phyloP scores from a whole-genome alignment of 2,888 invertebrate species.

The Parochlus steinenii region DNA sequence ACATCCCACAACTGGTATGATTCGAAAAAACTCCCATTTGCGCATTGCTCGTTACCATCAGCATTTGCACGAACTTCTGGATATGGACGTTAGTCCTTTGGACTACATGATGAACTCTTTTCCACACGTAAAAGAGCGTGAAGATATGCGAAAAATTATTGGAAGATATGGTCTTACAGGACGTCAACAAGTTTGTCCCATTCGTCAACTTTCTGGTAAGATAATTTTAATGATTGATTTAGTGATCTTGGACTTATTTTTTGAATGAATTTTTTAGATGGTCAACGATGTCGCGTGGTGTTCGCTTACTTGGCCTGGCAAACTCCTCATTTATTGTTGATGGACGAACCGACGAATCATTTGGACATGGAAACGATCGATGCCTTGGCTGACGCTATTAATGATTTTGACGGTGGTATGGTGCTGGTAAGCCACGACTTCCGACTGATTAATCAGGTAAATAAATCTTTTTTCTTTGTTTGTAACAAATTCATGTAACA shows the following conservation, averaged over 20 bases:
- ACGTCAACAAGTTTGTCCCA: constrained; percentile 64
- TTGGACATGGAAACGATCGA: constrained; percentile 98
- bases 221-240: neutral
- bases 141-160: constrained; percentile 98
- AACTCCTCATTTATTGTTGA: constrained; percentile 76
- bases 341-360: constrained; percentile 63
- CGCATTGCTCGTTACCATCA: constrained; percentile 97
- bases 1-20: constrained; percentile 89
- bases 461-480: constrained; percentile 13
- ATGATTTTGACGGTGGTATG: constrained; percentile 96
- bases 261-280: constrained; percentile 93
- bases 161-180: constrained; percentile 96
- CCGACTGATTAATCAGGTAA: constrained; percentile 92
- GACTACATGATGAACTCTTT: constrained; percentile 98
- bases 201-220: constrained; percentile 20
- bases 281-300: constrained; percentile 94
- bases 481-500: too few species aligned
- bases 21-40: constrained; percentile 94
- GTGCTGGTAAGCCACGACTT: constrained; percentile 99
- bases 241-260: too few species aligned
- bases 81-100: constrained; percentile 84
- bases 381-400: constrained; percentile 92
- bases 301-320: constrained; percentile 99
- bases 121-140: constrained; percentile 92
- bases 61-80: constrained; percentile 91